A percentile compares a stretch with the other conserved stretches of the same genome.
Evolutionary conservation across 2,113 vertebrate genomes (phyloP).

Genomic region (Plectropomus leopardus): DNA sequence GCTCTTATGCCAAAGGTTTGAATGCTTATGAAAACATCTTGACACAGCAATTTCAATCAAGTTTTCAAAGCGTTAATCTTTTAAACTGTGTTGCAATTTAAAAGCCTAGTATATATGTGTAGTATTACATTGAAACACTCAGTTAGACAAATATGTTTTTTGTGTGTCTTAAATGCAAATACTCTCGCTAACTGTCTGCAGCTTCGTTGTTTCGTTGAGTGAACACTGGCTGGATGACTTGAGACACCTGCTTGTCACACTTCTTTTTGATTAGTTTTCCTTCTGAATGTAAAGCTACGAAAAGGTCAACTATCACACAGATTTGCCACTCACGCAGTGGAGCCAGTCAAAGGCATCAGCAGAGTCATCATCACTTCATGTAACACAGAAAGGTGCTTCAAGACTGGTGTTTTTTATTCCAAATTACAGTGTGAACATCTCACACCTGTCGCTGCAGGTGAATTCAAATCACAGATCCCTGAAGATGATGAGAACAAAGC

Average conservation of each 20-base stretch:
- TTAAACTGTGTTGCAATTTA: no score
- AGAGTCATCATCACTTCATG: conserved; percentile 12
- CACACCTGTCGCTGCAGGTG: conserved; percentile 55
- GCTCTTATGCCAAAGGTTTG: no score
- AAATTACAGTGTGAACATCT: conserved; percentile 36
- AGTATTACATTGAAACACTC: background rate
- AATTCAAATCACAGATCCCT: conserved; percentile 55
- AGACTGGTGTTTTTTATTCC: conserved; percentile 35
- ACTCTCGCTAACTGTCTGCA: background rate
- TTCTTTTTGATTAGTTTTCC: background rate
- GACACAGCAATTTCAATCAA: no score
- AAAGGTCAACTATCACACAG: conserved; percentile 38
- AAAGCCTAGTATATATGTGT: background rate
- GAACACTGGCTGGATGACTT: background rate
- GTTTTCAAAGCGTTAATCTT: no score
- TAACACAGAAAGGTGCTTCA: background rate
- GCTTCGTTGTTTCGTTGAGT: background rate
- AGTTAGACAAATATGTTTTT: background rate
- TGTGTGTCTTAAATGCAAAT: background rate
- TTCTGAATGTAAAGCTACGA: conserved; percentile 11
- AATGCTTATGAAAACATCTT: no score
- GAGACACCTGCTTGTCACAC: background rate
- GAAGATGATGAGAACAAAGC: conserved; percentile 50
- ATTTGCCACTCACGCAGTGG: conserved; percentile 16
- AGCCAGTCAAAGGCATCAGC: background rate